phyloP scores from a whole-genome alignment of 2,113 vertebrate species.

The Thalassarche chlororhynchos region DNA sequence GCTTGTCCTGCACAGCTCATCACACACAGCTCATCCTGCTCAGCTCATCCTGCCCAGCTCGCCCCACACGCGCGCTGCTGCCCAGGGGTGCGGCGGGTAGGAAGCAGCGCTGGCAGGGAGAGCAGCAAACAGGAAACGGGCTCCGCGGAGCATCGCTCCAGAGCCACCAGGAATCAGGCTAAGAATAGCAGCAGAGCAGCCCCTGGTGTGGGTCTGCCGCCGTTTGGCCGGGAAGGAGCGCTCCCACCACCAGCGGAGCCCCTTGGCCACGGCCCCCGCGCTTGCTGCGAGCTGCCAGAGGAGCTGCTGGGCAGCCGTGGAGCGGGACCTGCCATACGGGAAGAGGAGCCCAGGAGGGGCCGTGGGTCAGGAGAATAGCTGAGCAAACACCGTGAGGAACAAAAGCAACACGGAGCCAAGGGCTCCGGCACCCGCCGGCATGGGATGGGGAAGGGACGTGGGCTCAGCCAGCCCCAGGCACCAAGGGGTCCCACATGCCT shows the following conservation, averaged over 20 bases:
- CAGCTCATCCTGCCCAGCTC: neutral
- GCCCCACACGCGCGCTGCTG: neutral
- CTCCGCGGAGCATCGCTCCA: neutral
- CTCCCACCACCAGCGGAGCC: neutral
- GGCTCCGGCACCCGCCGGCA: rapidly evolving
- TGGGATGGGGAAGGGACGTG: rapidly evolving
- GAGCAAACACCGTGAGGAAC: neutral
- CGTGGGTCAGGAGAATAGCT: rapidly evolving
- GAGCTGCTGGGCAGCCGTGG: neutral
- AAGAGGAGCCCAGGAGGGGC: neutral
- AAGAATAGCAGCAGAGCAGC: constrained; percentile 35
- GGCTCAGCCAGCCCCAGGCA: rapidly evolving
- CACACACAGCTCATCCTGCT: neutral
- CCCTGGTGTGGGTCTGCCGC: rapidly evolving
- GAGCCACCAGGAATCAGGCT: neutral
- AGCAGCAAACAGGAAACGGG: constrained; percentile 9
- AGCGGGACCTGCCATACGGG: neutral
- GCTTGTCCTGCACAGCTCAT: neutral
- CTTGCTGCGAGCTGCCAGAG: rapidly evolving
- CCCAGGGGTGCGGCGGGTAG: neutral
- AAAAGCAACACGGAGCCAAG: neutral
- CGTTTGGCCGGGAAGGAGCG: neutral
- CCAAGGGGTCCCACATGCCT: neutral
- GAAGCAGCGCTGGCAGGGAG: neutral
- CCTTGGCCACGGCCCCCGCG: neutral